Percentiles rank a stretch among this genome's conserved stretches.
phyloP scores from a whole-genome alignment of 1,140 invertebrate species.

The Heterodera schachtii region DNA sequence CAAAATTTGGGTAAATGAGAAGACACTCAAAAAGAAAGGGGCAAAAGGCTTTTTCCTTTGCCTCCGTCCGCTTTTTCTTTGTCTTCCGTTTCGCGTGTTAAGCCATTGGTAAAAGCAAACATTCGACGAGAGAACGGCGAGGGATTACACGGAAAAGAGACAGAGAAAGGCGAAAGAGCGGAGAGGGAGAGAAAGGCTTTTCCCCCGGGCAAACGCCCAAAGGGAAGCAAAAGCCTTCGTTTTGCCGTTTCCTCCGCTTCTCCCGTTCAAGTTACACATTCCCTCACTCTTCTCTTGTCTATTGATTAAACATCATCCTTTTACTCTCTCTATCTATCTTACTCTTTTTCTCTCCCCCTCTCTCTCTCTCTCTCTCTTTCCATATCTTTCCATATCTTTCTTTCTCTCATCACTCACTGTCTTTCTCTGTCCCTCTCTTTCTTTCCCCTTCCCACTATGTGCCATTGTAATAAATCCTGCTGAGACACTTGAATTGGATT shows the following conservation, averaged over 20 bases:
- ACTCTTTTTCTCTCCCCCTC: neutral
- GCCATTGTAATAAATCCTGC: too few relatives aligned
- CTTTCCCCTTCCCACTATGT: too few relatives aligned
- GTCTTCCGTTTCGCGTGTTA: conserved; percentile 9
- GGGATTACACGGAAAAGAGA: neutral
- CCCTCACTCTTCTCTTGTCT: neutral
- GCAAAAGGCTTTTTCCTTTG: neutral
- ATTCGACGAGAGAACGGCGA: neutral
- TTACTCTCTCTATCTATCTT: neutral
- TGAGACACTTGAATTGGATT: too few relatives aligned
- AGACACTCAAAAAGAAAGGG: neutral
- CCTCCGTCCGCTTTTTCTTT: neutral
- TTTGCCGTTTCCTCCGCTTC: neutral
- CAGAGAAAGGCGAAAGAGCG: neutral
- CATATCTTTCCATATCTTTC: too few relatives aligned
- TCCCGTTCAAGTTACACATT: neutral
- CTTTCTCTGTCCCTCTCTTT: too few relatives aligned
- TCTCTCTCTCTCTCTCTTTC: neutral
- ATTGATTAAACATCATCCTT: neutral
- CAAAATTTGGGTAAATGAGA: conserved; percentile 7
- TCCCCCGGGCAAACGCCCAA: neutral
- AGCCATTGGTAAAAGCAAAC: neutral
- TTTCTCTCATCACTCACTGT: too few relatives aligned
- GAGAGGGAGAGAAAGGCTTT: neutral
- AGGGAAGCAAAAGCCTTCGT: neutral